A percentile compares a stretch with the other conserved stretches of the same genome.
Evolutionary conservation across 2,888 invertebrate species (phyloP).

Genomic region (Prosopocoilus inquinatus): DNA sequence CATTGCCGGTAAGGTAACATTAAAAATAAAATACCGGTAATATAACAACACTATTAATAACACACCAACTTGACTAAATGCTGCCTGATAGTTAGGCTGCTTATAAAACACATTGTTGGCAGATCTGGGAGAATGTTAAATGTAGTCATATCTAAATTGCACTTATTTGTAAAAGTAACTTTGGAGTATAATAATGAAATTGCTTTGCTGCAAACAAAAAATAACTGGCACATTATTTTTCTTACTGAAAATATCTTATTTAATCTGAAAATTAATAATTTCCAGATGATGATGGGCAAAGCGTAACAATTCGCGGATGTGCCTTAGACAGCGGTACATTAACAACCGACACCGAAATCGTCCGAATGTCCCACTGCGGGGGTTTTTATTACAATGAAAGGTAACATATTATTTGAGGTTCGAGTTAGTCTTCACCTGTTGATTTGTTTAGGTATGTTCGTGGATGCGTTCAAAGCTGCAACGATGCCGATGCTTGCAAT

Average conservation of each 20-base stretch:
- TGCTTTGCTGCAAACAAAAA: too few species aligned
- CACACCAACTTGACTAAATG: too few species aligned
- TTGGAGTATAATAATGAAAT: too few species aligned
- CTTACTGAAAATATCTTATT: neutral
- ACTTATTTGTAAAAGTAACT: too few species aligned
- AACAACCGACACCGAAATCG: conserved; percentile 94
- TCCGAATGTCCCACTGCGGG: conserved; percentile 97
- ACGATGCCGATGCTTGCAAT: conserved; percentile 91
- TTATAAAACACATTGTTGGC: too few species aligned
- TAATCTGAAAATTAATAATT: neutral
- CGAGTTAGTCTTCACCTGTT: neutral
- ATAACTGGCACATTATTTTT: neutral
- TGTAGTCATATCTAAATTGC: too few species aligned
- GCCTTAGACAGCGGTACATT: conserved; percentile 93
- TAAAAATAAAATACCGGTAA: too few species aligned
- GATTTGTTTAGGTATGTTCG: conserved; percentile 70
- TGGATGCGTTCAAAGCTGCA: conserved; percentile 93
- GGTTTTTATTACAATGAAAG: conserved; percentile 85
- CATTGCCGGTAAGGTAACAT: too few species aligned
- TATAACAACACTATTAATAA: too few species aligned
- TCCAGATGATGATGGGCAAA: conserved; percentile 64
- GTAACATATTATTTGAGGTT: conserved; percentile 50
- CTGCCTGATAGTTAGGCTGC: too few species aligned
- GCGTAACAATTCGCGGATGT: conserved; percentile 88
- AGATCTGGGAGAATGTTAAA: too few species aligned